Conservation (phyloP, 2,888 invertebrate genomes). For the Pristionchus maxplancki region DNA sequence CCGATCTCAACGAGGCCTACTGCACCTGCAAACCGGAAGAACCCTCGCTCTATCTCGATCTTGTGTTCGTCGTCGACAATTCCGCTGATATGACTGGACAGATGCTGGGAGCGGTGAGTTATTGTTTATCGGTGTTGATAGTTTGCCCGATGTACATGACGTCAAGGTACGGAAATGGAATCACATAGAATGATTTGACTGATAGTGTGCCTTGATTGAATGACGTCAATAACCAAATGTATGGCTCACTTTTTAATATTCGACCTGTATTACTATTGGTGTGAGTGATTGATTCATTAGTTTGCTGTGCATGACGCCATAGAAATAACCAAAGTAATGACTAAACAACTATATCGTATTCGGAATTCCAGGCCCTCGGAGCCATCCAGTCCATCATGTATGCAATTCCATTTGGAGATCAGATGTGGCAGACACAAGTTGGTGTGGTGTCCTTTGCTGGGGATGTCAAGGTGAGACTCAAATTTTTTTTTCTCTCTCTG, state of each 20-base stretch:
- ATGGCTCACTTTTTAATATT: too few relatives aligned
- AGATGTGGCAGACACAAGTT: constrained; percentile 30
- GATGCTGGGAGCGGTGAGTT: neutral
- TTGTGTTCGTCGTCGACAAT: constrained; percentile 18
- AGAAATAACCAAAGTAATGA: too few relatives aligned
- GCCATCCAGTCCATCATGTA: neutral
- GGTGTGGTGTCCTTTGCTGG: neutral
- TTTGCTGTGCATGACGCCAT: too few relatives aligned
- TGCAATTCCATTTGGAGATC: neutral
- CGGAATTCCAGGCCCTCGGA: neutral
- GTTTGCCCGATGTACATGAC: too few relatives aligned
- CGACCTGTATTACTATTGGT: too few relatives aligned
- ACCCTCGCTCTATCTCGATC: neutral
- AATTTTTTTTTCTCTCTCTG: too few relatives aligned
- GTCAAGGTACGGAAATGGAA: too few relatives aligned
- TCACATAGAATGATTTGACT: too few relatives aligned
- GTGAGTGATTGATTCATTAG: too few relatives aligned
- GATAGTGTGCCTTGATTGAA: too few relatives aligned
- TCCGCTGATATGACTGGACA: constrained; percentile 23
- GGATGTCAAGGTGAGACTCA: neutral
- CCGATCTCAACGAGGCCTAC: constrained; percentile 29
- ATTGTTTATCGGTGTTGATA: neutral
- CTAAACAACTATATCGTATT: too few relatives aligned
- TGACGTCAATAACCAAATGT: too few relatives aligned
- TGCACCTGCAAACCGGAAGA: neutral